phyloP scores from a whole-genome alignment of 1,140 invertebrate genomes.

The Andrena cerasifolii region DNA sequence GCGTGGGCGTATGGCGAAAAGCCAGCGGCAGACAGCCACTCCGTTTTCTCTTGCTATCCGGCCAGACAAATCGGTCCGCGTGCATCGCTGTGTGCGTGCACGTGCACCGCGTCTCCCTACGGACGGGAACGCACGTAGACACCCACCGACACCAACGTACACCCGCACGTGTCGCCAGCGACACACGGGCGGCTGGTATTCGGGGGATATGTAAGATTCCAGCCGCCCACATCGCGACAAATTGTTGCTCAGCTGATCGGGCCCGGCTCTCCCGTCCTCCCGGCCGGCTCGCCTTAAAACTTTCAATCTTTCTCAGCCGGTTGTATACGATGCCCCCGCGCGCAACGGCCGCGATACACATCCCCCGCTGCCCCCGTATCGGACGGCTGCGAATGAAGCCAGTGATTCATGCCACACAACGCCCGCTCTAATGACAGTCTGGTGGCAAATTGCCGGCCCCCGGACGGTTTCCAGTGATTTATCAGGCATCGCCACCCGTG shows the following conservation, averaged over 20 bases:
- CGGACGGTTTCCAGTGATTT: constrained; percentile 58
- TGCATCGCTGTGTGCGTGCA: not conserved
- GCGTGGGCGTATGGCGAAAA: constrained; percentile 70
- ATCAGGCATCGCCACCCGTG: constrained; percentile 56
- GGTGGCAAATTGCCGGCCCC: constrained; percentile 61
- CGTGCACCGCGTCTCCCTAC: not conserved
- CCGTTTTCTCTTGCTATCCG: constrained; percentile 49
- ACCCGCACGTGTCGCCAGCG: constrained; percentile 40
- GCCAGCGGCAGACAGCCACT: constrained; percentile 62
- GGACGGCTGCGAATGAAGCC: not conserved
- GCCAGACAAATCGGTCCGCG: constrained; percentile 60
- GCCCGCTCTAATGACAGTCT: constrained; percentile 57
- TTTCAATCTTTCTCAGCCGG: constrained; percentile 41
- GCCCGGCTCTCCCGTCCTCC: constrained; percentile 19
- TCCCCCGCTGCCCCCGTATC: constrained; percentile 15
- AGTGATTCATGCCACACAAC: constrained; percentile 57
- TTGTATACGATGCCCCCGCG: no score
- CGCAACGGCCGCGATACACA: constrained; percentile 42
- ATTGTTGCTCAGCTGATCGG: constrained; percentile 67
- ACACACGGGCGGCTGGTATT: constrained; percentile 22
- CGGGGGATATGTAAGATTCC: constrained; percentile 69
- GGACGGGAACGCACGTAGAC: no score
- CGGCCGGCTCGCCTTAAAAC: constrained; percentile 35
- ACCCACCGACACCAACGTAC: no score
- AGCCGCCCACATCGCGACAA: constrained; percentile 66